phyloP scores from a whole-genome alignment of 1,140 invertebrate species.

The Latrodectus geometricus region DNA sequence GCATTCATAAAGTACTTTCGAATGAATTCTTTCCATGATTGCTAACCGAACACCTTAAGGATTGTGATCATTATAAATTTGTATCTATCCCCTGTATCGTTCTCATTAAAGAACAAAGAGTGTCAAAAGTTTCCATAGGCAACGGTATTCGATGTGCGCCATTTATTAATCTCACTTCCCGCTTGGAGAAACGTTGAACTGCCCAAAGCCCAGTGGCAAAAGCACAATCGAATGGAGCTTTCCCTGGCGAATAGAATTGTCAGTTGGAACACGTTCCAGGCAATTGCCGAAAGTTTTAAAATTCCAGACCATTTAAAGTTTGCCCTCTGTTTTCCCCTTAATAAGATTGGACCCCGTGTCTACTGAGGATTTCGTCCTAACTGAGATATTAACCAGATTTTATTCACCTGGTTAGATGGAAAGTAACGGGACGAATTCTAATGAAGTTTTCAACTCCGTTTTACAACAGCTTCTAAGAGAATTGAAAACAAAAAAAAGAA shows the following conservation, averaged over 20 bases:
- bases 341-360: constrained; percentile 42
- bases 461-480: not conserved
- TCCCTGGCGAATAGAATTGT: constrained; percentile 33
- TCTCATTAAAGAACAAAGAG: constrained; percentile 26
- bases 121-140: constrained; percentile 49
- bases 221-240: constrained; percentile 10
- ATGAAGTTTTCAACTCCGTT: constrained; percentile 9
- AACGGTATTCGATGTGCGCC: constrained; percentile 8
- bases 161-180: constrained; percentile 53
- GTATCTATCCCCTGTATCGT: not conserved
- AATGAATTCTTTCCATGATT: no score
- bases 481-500: constrained; percentile 1
- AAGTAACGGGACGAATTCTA: constrained; percentile 5
- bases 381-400: constrained; percentile 61
- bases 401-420: constrained; percentile 53
- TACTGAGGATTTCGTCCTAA: constrained; percentile 55
- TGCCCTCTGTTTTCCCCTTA: constrained; percentile 31
- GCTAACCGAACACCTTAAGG: no score
- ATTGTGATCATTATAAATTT: not conserved
- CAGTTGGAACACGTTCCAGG: constrained; percentile 49
- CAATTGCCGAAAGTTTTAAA: constrained; percentile 56
- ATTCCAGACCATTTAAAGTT: constrained; percentile 55
- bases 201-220: constrained; percentile 49
- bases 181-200: not conserved
- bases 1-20: no score